Evolutionary conservation across 2,888 invertebrate species (phyloP), one percentile per base, ranked within the genome.

Genomic region (Hyles lineata): DNA sequence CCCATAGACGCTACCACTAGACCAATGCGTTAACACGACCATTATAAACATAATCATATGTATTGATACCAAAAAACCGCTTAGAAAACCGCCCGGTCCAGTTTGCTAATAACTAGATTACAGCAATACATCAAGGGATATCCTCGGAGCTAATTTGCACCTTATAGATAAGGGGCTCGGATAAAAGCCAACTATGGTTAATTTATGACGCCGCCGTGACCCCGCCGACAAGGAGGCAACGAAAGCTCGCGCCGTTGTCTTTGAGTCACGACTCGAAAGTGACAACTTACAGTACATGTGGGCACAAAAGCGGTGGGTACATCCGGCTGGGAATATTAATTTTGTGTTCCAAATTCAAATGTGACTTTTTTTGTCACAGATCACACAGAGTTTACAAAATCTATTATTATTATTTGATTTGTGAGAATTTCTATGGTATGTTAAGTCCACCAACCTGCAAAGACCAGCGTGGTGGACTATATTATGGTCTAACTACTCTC

Each of bases 261-360:
- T 90, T 90, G 91, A 90, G 81, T 89, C 90, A 90, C 90, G 87
- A 89, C 86, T 89, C 76, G 90, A 90, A 90, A 91, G 91, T 90
- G 90, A 90, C 90, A 90, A 88, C 86, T 85, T 84, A 79, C 79
- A 77, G 89, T 89, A 89, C 83, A 83, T 80, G 79, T 83, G 76
- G 73, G 72, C 76, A 84, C 81, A 83, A 78, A 82, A 84, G 81
- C 35, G 43, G 21, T 50, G 23, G 23, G 7, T 17, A 67, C 15
- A 67, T 67, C 67, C 67, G 67, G 43, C 23, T 67, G 6, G 60
- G 17, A 35, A 63, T n/a, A 63, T 21, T 15, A 25, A 21, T 21
- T 19, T 21, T 2, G n/a, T n/a, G 55, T 17, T n/a, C 55, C 7
- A n/a, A 7, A 55, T 55, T 55, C n/a, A 55, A n/a, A 55, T 55